Base-by-base conservation (phyloP, 2,113 vertebrate species). In the Bothrops jararaca region DNA sequence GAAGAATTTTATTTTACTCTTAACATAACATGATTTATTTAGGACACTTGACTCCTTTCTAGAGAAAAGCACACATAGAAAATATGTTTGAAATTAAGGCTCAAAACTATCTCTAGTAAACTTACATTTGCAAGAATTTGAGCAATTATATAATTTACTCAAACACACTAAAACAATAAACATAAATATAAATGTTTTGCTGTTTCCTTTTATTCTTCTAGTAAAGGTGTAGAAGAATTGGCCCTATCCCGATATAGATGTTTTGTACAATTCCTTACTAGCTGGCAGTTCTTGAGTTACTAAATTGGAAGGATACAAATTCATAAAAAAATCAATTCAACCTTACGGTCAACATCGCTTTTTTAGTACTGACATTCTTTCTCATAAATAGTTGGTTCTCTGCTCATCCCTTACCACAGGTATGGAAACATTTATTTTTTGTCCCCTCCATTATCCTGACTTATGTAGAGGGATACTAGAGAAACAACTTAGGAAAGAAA, bases 311-410 rank as follows among this genome's bases (percentile, higher is more conserved):
- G 7, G 1, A 18, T n/a, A 7, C 15, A 60, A 52, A 88, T 88
- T 34, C 56, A 91, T 0, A 0, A 94, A n/a, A 10, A 60, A 95
- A 64, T 45, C 91, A 0, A 0, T 22, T 34, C 48, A 90, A 29
- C 90, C 34, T 91, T 57, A 94, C 90, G 20, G 53, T 58, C 13
- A 74, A 74, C 18, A 11, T n/a, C 26, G 15, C 10, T 5, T 29
- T 4, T n/a, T n/a, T 4, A 29, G 29, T 12, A 12, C 29, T 34
- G 64, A 4, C 29, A n/a, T 74, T 13, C 64, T 74, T n/a, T 74
- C 64, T 56, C 64, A 74, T 74, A 69, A 69, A n/a, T n/a, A 34
- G 26, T n/a, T 23, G 9, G 54, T 20, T 64, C 58, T 29, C 58
- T 64, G 58, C 26, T 9, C 23, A 29, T 64, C 15, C 54, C 54